phyloP scores from a whole-genome alignment of 2,888 invertebrate genomes.

The Digitonthophagus gazella region DNA sequence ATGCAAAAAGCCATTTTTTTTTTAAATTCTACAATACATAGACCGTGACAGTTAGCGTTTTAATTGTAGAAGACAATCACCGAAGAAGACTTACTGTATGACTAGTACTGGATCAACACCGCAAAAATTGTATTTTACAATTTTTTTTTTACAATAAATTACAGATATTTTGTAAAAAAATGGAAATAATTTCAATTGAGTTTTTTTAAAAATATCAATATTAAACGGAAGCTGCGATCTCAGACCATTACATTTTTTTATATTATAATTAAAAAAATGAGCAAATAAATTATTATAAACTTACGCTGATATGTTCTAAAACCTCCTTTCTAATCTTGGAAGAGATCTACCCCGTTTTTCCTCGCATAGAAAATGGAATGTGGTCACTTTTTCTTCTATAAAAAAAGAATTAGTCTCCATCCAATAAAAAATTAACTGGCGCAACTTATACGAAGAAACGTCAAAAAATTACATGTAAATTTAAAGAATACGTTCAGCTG shows the following conservation, averaged over 20 bases:
- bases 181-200: neutral
- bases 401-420: neutral
- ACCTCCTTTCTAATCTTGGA: neutral
- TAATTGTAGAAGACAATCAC: neutral
- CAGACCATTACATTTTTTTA: neutral
- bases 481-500: neutral
- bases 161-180: neutral
- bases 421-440: neutral
- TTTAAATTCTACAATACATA: neutral
- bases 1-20: constrained; percentile 2
- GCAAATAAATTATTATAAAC: neutral
- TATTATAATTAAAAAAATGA: constrained; percentile 1
- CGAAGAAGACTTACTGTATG: constrained; percentile 26
- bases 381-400: no score
- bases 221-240: neutral
- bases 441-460: neutral
- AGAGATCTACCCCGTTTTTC: constrained; percentile 1
- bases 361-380: neutral
- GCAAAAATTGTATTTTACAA: neutral
- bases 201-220: neutral
- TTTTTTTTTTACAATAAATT: neutral
- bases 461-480: neutral
- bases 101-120: constrained; percentile 20
- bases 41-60: neutral
- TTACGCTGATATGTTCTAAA: constrained; percentile 6